phyloP scores from a whole-genome alignment of 2,113 vertebrate genomes.

The Casuarius casuarius region DNA sequence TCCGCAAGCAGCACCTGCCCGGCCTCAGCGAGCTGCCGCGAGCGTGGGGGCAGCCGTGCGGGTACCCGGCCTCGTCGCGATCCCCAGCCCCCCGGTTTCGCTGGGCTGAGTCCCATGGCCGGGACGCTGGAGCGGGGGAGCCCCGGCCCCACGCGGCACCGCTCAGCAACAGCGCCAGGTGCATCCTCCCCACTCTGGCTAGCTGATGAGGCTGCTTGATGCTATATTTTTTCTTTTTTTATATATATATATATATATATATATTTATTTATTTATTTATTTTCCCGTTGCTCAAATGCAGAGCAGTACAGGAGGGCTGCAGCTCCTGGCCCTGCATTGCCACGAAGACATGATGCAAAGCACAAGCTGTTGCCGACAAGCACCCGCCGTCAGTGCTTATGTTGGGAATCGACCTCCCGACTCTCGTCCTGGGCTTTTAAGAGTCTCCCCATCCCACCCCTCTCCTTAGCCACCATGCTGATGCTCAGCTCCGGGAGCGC shows the following conservation, averaged over 20 bases:
- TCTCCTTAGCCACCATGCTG: background rate
- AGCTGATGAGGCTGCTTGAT: no score
- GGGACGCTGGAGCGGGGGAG: background rate
- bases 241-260: no score
- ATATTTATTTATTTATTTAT: no score
- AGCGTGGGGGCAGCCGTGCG: background rate
- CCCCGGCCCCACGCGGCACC: rapidly evolving
- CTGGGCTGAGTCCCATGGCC: rapidly evolving
- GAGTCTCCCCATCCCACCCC: background rate
- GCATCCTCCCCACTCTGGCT: rapidly evolving
- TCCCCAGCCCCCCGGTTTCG: background rate
- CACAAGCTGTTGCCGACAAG: no score
- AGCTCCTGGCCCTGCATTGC: background rate
- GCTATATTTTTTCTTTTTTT: no score
- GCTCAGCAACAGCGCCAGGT: background rate
- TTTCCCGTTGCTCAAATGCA: background rate
- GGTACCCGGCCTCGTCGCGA: no score
- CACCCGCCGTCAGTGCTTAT: background rate
- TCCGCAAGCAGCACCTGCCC: background rate
- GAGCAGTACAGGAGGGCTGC: background rate
- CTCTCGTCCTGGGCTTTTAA: background rate
- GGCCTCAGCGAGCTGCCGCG: background rate
- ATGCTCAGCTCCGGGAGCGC: rapidly evolving
- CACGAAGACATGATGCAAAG: background rate
- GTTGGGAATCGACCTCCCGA: background rate